Base-by-base conservation (phyloP, 2,113 vertebrate species). In the Tympanuchus pallidicinctus region DNA sequence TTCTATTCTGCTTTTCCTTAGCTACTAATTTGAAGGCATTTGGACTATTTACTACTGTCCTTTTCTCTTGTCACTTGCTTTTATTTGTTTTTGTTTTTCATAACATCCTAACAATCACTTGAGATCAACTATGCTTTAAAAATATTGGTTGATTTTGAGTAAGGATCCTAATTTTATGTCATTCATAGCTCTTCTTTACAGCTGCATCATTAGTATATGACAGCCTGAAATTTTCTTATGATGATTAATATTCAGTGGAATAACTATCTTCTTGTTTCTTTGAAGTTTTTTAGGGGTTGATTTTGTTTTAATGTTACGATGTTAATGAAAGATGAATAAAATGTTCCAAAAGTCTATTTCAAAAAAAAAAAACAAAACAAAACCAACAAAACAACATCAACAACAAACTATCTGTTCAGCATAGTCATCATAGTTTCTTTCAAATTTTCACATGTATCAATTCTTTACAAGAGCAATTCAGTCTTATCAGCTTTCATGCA, bases 401-500 rank as follows among this genome's bases (percentile, higher is more conserved):
- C 28, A 54, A 54, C 80, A 14, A 52, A 27, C 25, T 52, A 28
- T 52, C 52, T 54, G 8, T 54, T 54, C 14, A 28, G 27, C 19
- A 4, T 13, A 10, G 48, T 94, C 63, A 61, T 12, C 57, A 47
- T 76, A 77, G 32, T 69, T 94, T 89, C 45, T 84, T 11, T 86
- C 56, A 74, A 90, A 78, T 86, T 94, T 88, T 92, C 20, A 90
- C 81, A 54, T 72, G 0, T 47, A 36, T 71, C 47, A 28, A 27
- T 90, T 94, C 78, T 92, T 93, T 91, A 8, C 43, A 80, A 77
- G 69, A 94, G 77, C 73, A 83, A 78, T 79, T 88, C 82, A 50
- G n/a, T 91, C 54, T 69, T 56, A 83, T 48, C 48, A 90, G 30
- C 69, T 94, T 95, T 94, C 88, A 92, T 9, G 74, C 65, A 25